A percentile compares a stretch with the other conserved stretches of the same genome.
Conservation (phyloP, 2,113 vertebrate species). For the Podarcis muralis region DNA sequence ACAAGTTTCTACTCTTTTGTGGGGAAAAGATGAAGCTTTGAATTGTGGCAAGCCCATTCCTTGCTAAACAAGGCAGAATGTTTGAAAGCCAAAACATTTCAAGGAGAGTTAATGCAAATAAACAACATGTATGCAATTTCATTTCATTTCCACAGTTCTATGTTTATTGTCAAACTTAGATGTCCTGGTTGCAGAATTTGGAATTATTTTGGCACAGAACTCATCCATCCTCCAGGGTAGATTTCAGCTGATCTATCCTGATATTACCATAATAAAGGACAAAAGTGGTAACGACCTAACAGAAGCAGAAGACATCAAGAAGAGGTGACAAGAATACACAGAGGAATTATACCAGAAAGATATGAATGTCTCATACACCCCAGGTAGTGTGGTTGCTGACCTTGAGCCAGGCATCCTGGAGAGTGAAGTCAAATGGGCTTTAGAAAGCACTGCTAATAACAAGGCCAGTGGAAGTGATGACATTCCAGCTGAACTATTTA, state of each 20-base stretch:
- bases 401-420: too few species aligned
- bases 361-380: too few species aligned
- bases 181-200: not conserved
- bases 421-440: too few species aligned
- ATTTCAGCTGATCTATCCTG: not conserved
- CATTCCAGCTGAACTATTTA: too few species aligned
- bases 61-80: not conserved
- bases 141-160: not conserved
- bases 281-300: too few species aligned
- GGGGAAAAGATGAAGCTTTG: not conserved
- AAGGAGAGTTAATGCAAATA: not conserved
- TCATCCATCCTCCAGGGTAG: not conserved
- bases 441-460: too few species aligned
- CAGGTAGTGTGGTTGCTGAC: too few species aligned
- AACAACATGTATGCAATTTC: not conserved
- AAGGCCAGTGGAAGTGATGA: too few species aligned
- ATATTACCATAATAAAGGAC: not conserved
- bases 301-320: too few species aligned
- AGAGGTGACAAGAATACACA: too few species aligned
- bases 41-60: not conserved
- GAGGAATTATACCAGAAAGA: too few species aligned
- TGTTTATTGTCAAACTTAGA: not conserved
- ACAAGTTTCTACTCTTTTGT: slow-evolving; percentile 3
- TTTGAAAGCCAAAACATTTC: not conserved
- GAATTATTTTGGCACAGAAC: not conserved